Evolutionary conservation across 2,888 invertebrate genomes (phyloP).

Genomic region (Barypeithes pellucidus): DNA sequence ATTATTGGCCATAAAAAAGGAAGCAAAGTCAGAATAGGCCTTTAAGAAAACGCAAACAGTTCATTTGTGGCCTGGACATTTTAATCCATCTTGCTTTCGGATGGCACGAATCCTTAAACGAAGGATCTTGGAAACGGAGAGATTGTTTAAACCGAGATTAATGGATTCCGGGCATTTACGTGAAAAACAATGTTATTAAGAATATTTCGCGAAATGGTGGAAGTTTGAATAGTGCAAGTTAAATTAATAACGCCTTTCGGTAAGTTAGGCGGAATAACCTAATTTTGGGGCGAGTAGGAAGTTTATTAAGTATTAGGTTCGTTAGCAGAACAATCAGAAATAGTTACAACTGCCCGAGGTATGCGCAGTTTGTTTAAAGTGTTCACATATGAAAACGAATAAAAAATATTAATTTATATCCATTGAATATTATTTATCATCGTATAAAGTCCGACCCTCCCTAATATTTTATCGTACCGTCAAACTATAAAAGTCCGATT

Average conservation of each 20-base stretch:
- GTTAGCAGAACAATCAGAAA: too few species aligned
- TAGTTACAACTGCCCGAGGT: too few species aligned
- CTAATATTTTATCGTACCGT: too few species aligned
- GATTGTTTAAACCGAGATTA: constrained; percentile 39
- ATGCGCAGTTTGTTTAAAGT: too few species aligned
- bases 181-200: constrained; percentile 26
- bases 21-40: not conserved
- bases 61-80: constrained; percentile 44
- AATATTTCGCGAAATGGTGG: not conserved
- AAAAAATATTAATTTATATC: too few species aligned
- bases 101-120: constrained; percentile 35
- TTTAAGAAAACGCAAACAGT: constrained; percentile 37
- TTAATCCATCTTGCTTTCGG: constrained; percentile 48
- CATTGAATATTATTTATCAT: too few species aligned
- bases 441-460: too few species aligned
- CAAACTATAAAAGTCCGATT: too few species aligned
- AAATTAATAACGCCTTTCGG: not conserved
- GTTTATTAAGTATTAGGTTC: too few species aligned
- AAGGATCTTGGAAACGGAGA: constrained; percentile 15
- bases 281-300: not conserved
- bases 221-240: constrained; percentile 2
- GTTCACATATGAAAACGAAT: too few species aligned
- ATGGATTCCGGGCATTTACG: constrained; percentile 26
- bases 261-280: not conserved
- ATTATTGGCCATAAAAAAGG: constrained; percentile 23